Percentiles rank a stretch among this genome's conserved stretches.
Evolutionary conservation across 2,113 vertebrate genomes (phyloP).

Genomic region (Prionailurus viverrinus): DNA sequence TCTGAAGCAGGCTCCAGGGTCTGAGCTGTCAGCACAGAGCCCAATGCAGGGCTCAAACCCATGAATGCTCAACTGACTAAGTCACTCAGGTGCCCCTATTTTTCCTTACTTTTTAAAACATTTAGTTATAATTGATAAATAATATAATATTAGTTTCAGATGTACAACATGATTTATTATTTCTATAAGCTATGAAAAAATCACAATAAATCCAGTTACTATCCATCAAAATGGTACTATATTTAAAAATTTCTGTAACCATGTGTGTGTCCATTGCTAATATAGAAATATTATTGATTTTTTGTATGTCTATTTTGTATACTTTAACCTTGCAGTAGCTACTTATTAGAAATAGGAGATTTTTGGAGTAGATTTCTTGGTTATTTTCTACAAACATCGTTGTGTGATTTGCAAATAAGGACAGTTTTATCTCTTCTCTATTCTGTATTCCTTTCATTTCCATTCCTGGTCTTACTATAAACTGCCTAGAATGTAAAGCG

Average conservation of each 20-base stretch:
- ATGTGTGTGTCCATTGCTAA: background rate
- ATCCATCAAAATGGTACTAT: background rate
- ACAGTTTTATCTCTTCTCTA: background rate
- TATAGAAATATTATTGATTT: background rate
- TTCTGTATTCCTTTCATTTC: background rate
- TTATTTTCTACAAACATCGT: background rate
- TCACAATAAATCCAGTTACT: background rate
- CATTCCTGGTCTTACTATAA: background rate
- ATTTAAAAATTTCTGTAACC: background rate
- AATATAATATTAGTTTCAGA: background rate
- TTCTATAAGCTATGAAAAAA: background rate
- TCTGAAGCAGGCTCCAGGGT: too few relatives aligned
- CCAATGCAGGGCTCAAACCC: too few relatives aligned
- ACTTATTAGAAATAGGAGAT: background rate
- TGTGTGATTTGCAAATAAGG: background rate
- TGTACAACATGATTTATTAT: background rate
- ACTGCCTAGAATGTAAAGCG: background rate
- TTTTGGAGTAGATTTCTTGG: background rate
- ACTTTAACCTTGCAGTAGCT: background rate
- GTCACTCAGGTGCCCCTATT: too few relatives aligned
- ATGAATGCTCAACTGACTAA: too few relatives aligned
- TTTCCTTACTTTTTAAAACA: background rate
- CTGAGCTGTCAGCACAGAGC: too few relatives aligned
- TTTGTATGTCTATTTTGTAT: background rate
- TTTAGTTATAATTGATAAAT: background rate